Base-by-base conservation (phyloP, 2,888 invertebrate species). In the Spodoptera littoralis region DNA sequence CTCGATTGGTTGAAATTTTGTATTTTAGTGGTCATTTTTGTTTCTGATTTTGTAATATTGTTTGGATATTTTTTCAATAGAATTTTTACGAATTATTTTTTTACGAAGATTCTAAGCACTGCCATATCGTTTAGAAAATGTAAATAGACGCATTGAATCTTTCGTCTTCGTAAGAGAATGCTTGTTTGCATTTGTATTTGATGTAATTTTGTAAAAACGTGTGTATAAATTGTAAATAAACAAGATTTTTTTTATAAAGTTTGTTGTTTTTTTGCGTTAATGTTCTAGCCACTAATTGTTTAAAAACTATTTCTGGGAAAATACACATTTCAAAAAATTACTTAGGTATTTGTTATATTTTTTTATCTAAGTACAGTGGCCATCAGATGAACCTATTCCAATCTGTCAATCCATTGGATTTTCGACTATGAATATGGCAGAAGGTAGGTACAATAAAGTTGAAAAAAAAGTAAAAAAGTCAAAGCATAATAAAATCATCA, bases 191-290 rank as follows among this genome's bases (percentile, higher is more conserved):
- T 79, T 76, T 66, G 65, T 74, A 65, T 65, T 60, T 56, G 53
- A 60, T 73, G 63, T 61, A 59, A 52, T 53, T 75, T 72, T 77
- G 71, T 77, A 77, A 77, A 77, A 79, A 73, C 64, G 65, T 84
- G 79, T 80, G 79, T 73, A 81, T 77, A 75, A 63, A 58, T 47
- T 84, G 83, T 85, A 84, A 84, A 85, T 84, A 85, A 81, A 85
- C 60, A 71, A 69, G 54, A 50, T 63, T 75, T 64, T 78, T 78
- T 76, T 70, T 27, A 27, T 27, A 27, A 27, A 27, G 3, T 65
- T 68, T 18, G 18, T 48, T 59, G 46, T 48, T 43, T 44, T 1
- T 60, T 4, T 44, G 4, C 46, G 30, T n/a, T 44, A 1, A 36
- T 49, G 41, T 43, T n/a, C 5, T 47, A 24, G n/a, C n/a, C 22